phyloP scores from a whole-genome alignment of 2,888 invertebrate species.

The Drosophila rubida region DNA sequence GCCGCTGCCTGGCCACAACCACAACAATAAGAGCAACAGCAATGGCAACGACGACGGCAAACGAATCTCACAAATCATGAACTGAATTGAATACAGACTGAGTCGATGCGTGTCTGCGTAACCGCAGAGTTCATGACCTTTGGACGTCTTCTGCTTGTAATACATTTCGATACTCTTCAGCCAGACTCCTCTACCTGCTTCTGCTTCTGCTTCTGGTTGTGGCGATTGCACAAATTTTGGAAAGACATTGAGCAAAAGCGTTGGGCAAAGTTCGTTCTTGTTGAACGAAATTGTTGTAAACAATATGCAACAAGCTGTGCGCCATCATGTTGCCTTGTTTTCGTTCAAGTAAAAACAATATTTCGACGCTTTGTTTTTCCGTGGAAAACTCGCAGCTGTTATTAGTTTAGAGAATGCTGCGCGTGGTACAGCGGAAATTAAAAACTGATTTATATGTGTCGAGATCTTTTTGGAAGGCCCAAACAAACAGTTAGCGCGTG shows the following conservation, averaged over 20 bases:
- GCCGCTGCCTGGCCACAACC: slow-evolving; percentile 36
- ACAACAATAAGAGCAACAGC: slow-evolving; percentile 10
- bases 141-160: slow-evolving; percentile 24
- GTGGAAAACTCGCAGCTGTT: slow-evolving; percentile 61
- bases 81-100: slow-evolving; percentile 30
- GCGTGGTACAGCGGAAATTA: slow-evolving; percentile 49
- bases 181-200: slow-evolving; percentile 20
- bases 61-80: slow-evolving; percentile 47
- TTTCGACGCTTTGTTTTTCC: slow-evolving; percentile 20
- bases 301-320: slow-evolving; percentile 45
- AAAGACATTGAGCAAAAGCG: slow-evolving; percentile 25
- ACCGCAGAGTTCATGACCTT: slow-evolving; percentile 70
- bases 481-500: slow-evolving; percentile 29
- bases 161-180: slow-evolving; percentile 8
- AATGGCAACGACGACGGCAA: slow-evolving; percentile 19
- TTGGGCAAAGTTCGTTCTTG: slow-evolving; percentile 38
- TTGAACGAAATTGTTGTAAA: slow-evolving; percentile 24
- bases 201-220: background rate
- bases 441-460: slow-evolving; percentile 11
- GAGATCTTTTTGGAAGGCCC: slow-evolving; percentile 9
- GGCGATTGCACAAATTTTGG: slow-evolving; percentile 13
- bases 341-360: slow-evolving; percentile 38
- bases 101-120: slow-evolving; percentile 9
- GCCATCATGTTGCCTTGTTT: slow-evolving; percentile 45
- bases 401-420: slow-evolving; percentile 19